A percentile compares a stretch with the other conserved stretches of the same genome.
Evolutionary conservation across 2,113 vertebrate species (phyloP).

Genomic region (Abramis brama): DNA sequence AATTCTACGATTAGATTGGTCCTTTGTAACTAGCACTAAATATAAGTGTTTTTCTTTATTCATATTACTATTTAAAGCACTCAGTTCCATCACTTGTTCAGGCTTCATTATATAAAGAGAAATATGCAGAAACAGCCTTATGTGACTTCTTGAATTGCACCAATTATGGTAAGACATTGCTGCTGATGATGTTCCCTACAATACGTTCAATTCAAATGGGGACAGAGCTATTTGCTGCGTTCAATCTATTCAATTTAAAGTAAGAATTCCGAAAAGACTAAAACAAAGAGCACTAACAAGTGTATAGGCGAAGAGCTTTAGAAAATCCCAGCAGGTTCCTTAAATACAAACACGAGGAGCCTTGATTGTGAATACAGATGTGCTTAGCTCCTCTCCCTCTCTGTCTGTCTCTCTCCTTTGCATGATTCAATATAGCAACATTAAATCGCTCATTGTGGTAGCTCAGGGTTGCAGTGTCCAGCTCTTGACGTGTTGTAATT

Average conservation of each 20-base stretch:
- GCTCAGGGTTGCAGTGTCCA: constrained; percentile 23
- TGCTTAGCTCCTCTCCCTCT: constrained; percentile 6
- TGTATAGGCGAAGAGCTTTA: background rate
- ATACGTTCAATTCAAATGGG: background rate
- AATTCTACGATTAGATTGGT: background rate
- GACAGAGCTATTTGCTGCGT: background rate
- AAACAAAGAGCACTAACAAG: constrained; percentile 7
- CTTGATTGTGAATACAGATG: constrained; percentile 46
- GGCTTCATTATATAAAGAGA: background rate
- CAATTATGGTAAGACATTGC: background rate
- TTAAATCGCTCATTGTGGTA: constrained; percentile 42
- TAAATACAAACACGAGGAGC: constrained; percentile 18
- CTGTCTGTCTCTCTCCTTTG: constrained; percentile 27
- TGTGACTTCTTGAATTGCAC: background rate
- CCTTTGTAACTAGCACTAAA: background rate
- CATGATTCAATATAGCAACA: constrained; percentile 52
- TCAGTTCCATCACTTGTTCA: background rate
- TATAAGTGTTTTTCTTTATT: background rate
- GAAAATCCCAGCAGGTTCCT: constrained; percentile 45
- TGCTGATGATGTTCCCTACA: background rate
- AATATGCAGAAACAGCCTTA: background rate
- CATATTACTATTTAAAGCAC: background rate
- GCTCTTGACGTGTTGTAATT: constrained; percentile 51
- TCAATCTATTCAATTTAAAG: background rate
- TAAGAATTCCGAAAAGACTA: background rate